Evolutionary conservation across 2,113 vertebrate genomes (phyloP).

Genomic region (Eulemur rufifrons): DNA sequence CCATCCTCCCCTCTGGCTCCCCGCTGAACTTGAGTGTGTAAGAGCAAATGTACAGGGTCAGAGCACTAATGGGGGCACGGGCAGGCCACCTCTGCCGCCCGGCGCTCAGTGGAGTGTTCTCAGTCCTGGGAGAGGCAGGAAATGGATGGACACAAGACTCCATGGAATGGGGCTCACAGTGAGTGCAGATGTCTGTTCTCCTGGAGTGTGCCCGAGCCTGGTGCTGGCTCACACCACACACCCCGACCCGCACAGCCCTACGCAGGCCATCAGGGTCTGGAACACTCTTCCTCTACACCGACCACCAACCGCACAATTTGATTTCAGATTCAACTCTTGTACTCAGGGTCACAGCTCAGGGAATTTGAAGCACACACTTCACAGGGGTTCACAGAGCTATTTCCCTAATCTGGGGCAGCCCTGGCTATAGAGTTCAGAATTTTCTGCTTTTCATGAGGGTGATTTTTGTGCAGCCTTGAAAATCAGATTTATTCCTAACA

Average conservation of each 20-base stretch:
- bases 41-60: constrained; percentile 25
- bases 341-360: constrained; percentile 51
- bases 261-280: background rate
- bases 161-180: fast-evolving
- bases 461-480: constrained; percentile 24
- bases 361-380: constrained; percentile 65
- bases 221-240: background rate
- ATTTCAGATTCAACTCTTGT: constrained; percentile 59
- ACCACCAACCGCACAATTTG: background rate
- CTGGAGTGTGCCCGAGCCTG: background rate
- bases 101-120: background rate
- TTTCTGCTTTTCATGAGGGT: background rate
- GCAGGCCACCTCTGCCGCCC: background rate
- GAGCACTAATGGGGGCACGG: background rate
- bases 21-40: constrained; percentile 22
- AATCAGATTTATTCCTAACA: constrained; percentile 32
- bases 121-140: background rate
- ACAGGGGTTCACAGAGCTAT: constrained; percentile 45
- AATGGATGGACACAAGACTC: background rate
- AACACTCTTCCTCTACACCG: background rate
- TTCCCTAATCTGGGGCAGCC: constrained; percentile 67
- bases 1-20: background rate
- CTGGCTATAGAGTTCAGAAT: background rate
- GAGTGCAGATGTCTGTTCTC: background rate
- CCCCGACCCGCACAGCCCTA: background rate